These are phyloP conservation scores for Pandemis heparana DNA, from an alignment of 2,888 invertebrate species.

Conservation along the genomic window DNA sequence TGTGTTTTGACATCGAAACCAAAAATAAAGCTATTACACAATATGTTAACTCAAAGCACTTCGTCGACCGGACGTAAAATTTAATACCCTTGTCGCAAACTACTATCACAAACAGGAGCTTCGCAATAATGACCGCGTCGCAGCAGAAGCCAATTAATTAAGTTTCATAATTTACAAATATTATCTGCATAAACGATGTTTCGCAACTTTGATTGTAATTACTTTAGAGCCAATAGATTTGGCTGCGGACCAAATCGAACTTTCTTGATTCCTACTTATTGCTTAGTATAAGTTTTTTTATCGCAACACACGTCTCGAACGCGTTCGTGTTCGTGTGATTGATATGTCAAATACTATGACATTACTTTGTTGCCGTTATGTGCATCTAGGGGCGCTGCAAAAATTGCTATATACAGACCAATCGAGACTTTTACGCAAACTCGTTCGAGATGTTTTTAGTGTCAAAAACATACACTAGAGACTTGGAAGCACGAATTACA, in stretches of 20 bases:
- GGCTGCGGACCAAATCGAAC: neutral
- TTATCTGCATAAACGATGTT: conserved; percentile 12
- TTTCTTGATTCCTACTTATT: neutral
- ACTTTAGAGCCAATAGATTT: conserved; percentile 3
- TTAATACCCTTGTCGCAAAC: conserved; percentile 12
- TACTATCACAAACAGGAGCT: conserved; percentile 13
- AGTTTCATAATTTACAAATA: conserved; percentile 13
- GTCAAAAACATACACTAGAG: too few relatives aligned
- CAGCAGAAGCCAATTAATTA: conserved; percentile 28
- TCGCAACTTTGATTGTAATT: conserved; percentile 19
- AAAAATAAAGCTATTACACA: neutral
- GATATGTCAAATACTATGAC: too few relatives aligned
- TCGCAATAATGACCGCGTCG: conserved; percentile 21
- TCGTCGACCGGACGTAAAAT: conserved; percentile 25
- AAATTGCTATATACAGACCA: too few relatives aligned
- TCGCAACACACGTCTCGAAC: too few relatives aligned
- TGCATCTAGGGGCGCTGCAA: too few relatives aligned
- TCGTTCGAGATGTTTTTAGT: too few relatives aligned
- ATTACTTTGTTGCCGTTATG: too few relatives aligned
- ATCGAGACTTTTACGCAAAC: too few relatives aligned
- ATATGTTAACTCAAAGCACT: neutral
- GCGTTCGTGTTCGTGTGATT: too few relatives aligned
- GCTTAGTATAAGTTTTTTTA: too few relatives aligned
- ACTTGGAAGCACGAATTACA: neutral
- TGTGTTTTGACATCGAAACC: too few relatives aligned